Evolutionary conservation across 2,797 vertebrate species (phyloP), one percentile per base, ranked within the genome.

Genomic region (Rousettus madagascariensis): DNA sequence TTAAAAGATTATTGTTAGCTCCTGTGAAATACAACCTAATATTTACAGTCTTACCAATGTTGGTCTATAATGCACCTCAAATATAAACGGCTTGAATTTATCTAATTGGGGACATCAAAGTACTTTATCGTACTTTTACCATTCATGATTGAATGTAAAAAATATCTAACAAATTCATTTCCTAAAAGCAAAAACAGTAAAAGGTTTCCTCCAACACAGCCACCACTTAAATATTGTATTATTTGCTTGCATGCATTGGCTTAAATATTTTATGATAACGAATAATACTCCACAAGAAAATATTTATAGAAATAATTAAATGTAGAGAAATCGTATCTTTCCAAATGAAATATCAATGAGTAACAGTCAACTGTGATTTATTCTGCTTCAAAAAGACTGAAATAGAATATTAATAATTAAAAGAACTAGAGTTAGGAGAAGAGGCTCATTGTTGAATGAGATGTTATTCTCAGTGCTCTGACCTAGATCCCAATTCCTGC

Each of bases 381-480:
- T 28, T 89, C 43, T 53, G n/a, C 20, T 57, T 95, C 38, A 63
- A 89, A 93, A 83, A 78, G 38, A 24, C 36, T 86, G 57, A 94
- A 90, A 66, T 77, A 41, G 49, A 75, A 65, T 61, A 78, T 85
- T 38, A 84, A 85, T 71, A 61, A 68, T 59, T 57, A 51, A 59
- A 68, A 68, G 51, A 71, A 38, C 2, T 33, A 26, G 36, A 86
- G 17, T 38, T 63, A 86, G 36, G 15, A 17, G 12, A 71, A 83
- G 22, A 38, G 24, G 13, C 36, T 86, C 15, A 2, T 75, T 61
- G 69, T 59, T n/a, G 9, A 85, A 51, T 43, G 66, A 79, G n/a
- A 57, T 84, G 33, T 2, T 46, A 20, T 36, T n/a, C 24, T 1
- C 17, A 36, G 1, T 11, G 9, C 24, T 63, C 28, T n/a, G 19